Evolutionary conservation across 2,113 vertebrate genomes (phyloP).

Genomic region (Paedocypris sp.): DNA sequence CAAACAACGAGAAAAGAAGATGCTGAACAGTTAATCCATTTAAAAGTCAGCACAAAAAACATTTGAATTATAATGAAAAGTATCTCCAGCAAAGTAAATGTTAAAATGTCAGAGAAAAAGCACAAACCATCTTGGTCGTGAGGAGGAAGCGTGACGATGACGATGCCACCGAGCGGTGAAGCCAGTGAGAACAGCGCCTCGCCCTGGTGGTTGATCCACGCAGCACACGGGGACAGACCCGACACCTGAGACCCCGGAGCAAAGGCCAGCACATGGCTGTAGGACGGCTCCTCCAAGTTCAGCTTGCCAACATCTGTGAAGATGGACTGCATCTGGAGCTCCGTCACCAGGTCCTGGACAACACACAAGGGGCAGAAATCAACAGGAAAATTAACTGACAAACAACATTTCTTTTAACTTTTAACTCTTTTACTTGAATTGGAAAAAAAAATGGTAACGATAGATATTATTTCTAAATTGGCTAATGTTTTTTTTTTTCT

Average conservation of each 20-base stretch:
- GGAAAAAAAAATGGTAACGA: no score
- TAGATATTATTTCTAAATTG: no score
- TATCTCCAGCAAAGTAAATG: no score
- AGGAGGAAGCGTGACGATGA: constrained; percentile 74
- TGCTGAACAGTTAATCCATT: no score
- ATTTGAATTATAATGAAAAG: no score
- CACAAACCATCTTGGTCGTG: constrained; percentile 57
- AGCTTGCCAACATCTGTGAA: constrained; percentile 81
- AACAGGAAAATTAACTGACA: no score
- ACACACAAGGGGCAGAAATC: no score
- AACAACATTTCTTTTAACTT: no score
- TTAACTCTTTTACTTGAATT: no score
- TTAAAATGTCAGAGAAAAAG: not conserved
- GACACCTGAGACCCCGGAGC: constrained; percentile 52
- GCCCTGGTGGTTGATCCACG: constrained; percentile 79
- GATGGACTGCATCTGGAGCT: constrained; percentile 84
- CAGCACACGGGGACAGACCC: constrained; percentile 46
- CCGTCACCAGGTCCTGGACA: constrained; percentile 74
- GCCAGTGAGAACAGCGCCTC: constrained; percentile 81
- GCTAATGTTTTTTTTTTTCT: no score
- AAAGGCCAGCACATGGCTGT: constrained; percentile 64
- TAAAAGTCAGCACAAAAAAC: no score
- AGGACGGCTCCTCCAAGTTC: constrained; percentile 70
- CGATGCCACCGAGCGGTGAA: constrained; percentile 71
- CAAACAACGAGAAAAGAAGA: no score